These are phyloP conservation scores for Poecilia picta DNA, from an alignment of 2,797 vertebrate genomes.

Conservation along the genomic window DNA sequence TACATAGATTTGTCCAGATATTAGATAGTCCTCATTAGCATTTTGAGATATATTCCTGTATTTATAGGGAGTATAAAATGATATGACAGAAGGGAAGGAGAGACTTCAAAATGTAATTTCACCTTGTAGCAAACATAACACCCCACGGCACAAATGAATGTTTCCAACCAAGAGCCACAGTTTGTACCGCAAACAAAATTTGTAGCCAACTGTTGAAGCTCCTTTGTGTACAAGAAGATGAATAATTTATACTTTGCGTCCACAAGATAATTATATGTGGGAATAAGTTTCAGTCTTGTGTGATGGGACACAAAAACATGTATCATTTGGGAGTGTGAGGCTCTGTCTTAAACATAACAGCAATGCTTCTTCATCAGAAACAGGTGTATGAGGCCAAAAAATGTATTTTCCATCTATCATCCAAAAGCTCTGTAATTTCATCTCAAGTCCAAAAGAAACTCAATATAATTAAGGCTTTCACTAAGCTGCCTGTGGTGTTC, in stretches of 20 bases:
- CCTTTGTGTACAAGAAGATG: conserved; percentile 4
- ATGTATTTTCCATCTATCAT: conserved; percentile 5
- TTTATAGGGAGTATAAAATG: neutral
- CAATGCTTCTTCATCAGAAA: conserved; percentile 9
- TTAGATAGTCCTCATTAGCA: neutral
- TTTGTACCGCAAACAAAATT: neutral
- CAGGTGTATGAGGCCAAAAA: neutral
- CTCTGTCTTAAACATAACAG: conserved; percentile 9
- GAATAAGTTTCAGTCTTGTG: conserved; percentile 20
- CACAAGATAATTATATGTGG: conserved; percentile 20
- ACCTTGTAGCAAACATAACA: neutral
- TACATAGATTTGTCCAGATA: neutral
- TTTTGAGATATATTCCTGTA: neutral
- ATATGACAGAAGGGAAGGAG: neutral
- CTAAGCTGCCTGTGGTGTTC: neutral
- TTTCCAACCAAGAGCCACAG: neutral
- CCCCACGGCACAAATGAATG: neutral
- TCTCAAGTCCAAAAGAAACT: neutral
- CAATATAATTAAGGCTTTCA: neutral
- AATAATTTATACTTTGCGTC: conserved; percentile 18
- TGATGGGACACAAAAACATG: neutral
- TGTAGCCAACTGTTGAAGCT: neutral
- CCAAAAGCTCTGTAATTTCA: neutral
- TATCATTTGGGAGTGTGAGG: conserved; percentile 11
- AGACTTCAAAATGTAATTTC: neutral